These are phyloP conservation scores for Cosmopolites sordidus DNA, from an alignment of 2,888 invertebrate species.

Conservation along the genomic window DNA sequence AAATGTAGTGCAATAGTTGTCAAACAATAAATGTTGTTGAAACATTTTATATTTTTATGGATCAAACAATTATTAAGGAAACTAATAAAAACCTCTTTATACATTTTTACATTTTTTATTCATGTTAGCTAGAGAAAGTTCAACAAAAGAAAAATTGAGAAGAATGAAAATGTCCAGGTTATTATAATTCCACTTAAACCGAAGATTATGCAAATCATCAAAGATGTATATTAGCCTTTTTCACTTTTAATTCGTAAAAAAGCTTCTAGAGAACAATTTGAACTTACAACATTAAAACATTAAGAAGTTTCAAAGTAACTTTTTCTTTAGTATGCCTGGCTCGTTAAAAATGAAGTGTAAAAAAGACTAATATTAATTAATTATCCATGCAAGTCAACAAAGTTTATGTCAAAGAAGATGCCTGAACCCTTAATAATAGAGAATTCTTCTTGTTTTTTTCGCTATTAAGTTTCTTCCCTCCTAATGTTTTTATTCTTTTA, in stretches of 20 bases:
- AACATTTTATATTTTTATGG: too few species aligned
- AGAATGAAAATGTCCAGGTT: slow-evolving; percentile 14
- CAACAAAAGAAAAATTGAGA: slow-evolving; percentile 10
- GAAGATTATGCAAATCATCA: slow-evolving; percentile 27
- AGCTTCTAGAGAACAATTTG: background rate
- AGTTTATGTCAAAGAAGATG: slow-evolving; percentile 24
- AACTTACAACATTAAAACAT: slow-evolving; percentile 28
- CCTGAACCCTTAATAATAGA: slow-evolving; percentile 19
- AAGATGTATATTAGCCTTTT: slow-evolving; percentile 20
- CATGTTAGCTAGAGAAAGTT: background rate
- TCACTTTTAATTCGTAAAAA: background rate
- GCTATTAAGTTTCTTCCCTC: too few species aligned
- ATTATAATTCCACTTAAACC: slow-evolving; percentile 16
- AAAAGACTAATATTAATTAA: slow-evolving; percentile 28
- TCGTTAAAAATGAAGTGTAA: slow-evolving; percentile 27
- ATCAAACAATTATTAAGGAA: too few species aligned
- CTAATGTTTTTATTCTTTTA: too few species aligned
- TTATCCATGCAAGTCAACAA: slow-evolving; percentile 28
- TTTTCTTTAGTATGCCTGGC: slow-evolving; percentile 24
- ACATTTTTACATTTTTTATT: too few species aligned
- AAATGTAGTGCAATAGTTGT: too few species aligned
- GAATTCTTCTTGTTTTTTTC: background rate
- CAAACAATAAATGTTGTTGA: too few species aligned
- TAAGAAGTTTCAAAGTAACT: slow-evolving; percentile 27
- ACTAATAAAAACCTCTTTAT: too few species aligned